Evolutionary conservation across 2,888 invertebrate species (phyloP), one percentile per base, ranked within the genome.

Genomic region (Timema podura): DNA sequence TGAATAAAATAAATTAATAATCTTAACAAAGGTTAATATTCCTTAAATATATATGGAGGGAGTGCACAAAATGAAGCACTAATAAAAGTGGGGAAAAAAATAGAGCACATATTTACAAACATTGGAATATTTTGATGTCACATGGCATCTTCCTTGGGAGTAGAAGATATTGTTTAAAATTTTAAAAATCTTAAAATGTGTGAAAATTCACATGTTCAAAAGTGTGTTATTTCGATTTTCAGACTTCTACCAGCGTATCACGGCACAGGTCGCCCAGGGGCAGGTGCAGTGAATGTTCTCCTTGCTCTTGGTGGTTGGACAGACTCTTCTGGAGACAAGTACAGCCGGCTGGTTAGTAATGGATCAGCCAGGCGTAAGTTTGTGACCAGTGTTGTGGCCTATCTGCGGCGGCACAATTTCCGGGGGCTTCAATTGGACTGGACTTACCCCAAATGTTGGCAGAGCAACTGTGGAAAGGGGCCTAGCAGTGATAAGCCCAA

Each of bases 251-350:
- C 87, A 90, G 76, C 85, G 95, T 74, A 86, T 92, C 2, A 90
- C 92, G 0, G 86, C 89, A 0, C 92, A 15, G 84, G 85, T 70
- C 88, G 87, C 65, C 83, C 86, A 0, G 83, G 81, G 73, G 69
- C 78, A 57, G 74, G 76, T 11, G 78, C 78, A 69, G 76, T 78
- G 3, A 85, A 85, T 75, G 89, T 93, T 0, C 80, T 95, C 7
- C 81, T 97, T 48, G 94, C 93, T 1, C 80, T 97, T 68, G 97
- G 97, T n/a, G 97, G 97, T 0, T 97, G 96, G 96, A 95, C 94
- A 0, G 95, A 96, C 80, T 96, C 95, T 0, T 87, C 90, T 0
- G 93, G 93, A 0, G 91, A 93, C 77, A 95, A 95, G 79, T 95
- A 95, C 78, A 93, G 93, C 0, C 86, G 89, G 13, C 80, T 96